These are phyloP conservation scores for Vandiemenella viatica DNA, from an alignment of 2,888 invertebrate species.

Conservation along the genomic window DNA sequence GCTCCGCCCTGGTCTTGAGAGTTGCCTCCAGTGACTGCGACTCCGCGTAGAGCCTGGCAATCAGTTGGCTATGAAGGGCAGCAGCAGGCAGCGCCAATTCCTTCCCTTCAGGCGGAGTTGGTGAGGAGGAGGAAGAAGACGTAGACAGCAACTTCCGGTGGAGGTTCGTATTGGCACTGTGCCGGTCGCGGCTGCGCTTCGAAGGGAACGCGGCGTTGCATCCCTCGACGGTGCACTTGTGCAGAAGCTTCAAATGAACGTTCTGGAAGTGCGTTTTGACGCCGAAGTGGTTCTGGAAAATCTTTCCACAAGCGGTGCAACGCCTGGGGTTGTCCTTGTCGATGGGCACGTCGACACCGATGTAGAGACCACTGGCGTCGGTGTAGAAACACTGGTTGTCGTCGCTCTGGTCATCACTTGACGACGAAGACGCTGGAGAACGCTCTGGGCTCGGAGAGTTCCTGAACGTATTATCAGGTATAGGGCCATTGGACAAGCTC, in stretches of 20 bases:
- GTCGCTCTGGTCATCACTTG: conserved; percentile 36
- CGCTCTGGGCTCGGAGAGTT: conserved; percentile 43
- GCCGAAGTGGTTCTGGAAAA: conserved; percentile 85
- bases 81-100: conserved; percentile 36
- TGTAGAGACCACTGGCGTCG: conserved; percentile 51
- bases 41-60: conserved; percentile 62
- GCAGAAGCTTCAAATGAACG: conserved; percentile 87
- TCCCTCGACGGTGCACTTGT: conserved; percentile 86
- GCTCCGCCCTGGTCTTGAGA: conserved; percentile 42
- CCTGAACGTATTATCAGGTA: conserved; percentile 36
- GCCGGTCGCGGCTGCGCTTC: conserved; percentile 79
- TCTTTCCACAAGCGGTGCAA: conserved; percentile 83
- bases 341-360: conserved; percentile 69
- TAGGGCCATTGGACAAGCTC: conserved; percentile 63
- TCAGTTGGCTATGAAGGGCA: conserved; percentile 60
- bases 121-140: conserved; percentile 36
- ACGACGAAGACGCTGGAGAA: conserved; percentile 39
- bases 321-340: conserved; percentile 83
- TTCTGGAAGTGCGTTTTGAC: conserved; percentile 92
- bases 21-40: conserved; percentile 46
- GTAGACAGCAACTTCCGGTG: conserved; percentile 79
- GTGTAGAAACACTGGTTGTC: conserved; percentile 52
- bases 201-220: conserved; percentile 92
- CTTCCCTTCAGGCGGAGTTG: conserved; percentile 30
- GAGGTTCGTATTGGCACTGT: conserved; percentile 79